Percentiles rank a stretch among this genome's conserved stretches.
phyloP scores from a whole-genome alignment of 2,797 vertebrate species.

The Notolepis coatsorum region DNA sequence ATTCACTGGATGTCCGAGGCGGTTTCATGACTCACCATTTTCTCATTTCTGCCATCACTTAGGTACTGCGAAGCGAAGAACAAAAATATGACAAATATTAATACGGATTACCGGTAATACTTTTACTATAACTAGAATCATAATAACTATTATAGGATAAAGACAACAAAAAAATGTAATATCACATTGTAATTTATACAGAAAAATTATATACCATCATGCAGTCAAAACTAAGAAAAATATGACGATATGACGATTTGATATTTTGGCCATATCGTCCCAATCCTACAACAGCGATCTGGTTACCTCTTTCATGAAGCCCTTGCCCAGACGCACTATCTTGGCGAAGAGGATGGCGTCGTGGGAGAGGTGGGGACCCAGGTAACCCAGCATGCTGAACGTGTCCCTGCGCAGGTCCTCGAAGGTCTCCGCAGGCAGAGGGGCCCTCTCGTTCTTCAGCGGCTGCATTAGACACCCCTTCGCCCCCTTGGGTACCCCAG shows the following conservation, averaged over 20 bases:
- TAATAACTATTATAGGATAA: no score
- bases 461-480: slow-evolving; percentile 84
- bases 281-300: no score
- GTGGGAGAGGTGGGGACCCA: slow-evolving; percentile 96
- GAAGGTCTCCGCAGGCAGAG: slow-evolving; percentile 89
- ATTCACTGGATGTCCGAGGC: no score
- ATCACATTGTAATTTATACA: no score
- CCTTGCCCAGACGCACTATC: slow-evolving; percentile 95
- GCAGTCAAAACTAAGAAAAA: no score
- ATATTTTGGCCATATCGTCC: no score
- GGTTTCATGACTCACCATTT: slow-evolving; percentile 83
- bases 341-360: slow-evolving; percentile 97
- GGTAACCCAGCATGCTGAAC: slow-evolving; percentile 96
- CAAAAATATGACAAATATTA: slow-evolving; percentile 29
- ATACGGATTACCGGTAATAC: no score
- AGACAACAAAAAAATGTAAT: no score
- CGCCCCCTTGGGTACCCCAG: slow-evolving; percentile 95
- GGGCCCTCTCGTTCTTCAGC: slow-evolving; percentile 89
- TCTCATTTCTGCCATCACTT: slow-evolving; percentile 87
- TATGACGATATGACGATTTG: no score
- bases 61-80: slow-evolving; percentile 83
- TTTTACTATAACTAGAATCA: no score
- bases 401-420: slow-evolving; percentile 92
- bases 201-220: no score
- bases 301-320: slow-evolving; percentile 99